Evolutionary conservation across 1,140 invertebrate genomes (phyloP), one percentile per base, ranked within the genome.

Genomic region (Drosophila yakuba): DNA sequence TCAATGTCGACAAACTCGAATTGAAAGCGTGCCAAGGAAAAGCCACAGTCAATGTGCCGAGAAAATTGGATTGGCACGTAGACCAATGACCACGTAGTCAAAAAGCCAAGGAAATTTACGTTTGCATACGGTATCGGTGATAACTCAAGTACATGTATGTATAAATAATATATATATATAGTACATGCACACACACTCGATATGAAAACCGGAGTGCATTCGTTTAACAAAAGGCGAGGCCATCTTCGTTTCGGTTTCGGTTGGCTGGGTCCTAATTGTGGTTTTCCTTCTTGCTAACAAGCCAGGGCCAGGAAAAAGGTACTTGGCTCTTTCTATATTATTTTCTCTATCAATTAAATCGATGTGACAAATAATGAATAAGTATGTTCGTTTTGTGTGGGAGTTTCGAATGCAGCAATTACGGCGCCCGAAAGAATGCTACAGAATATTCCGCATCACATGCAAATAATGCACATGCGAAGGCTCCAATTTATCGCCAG

Each of bases 1-100:
- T 78, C 80, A n/a, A 74, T 83, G 32, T 83, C 82, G 75, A 8
- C 32, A 32, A 79, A 74, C 78, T 78, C 74, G 74, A 69, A 83
- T 78, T 48, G 58, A 45, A 47, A 38, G 68, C 74, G 36, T 58
- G 56, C 38, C 38, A 39, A 32, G 14, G 35, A 62, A 64, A 64
- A 66, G 60, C 44, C 43, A 14, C 61, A 67, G 60, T 50, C 60
- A 50, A 39, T 50, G 60, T 66, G 17, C 7, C 61, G 10, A 15
- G 20, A 15, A 67, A 64, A 64, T 64, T 64, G 44, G 61, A 59
- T 44, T 68, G 38, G 35, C 57, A 73, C 64, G 73, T 67, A 64
- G 57, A 43, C 36, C 63, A 58, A 54, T 35, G 74, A 36, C 59
- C 67, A 71, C 67, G 64, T 71, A 71, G 23, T 48, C 43, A 25